Evolutionary conservation across 2,113 vertebrate species (phyloP), one percentile per base, ranked within the genome.

Genomic region (Strix aluco): DNA sequence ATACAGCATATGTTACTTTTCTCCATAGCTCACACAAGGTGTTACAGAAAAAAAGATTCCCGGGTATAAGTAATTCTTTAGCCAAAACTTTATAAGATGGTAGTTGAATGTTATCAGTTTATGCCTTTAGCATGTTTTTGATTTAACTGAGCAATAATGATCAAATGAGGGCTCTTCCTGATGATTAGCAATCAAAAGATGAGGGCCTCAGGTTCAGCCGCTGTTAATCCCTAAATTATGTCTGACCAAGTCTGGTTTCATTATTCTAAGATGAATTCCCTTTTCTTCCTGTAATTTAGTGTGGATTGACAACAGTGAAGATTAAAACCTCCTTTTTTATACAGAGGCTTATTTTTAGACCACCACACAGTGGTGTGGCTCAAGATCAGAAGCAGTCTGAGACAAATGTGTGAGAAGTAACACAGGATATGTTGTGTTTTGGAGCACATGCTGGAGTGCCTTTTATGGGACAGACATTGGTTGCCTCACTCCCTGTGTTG

Each of bases 121-220:
- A 69, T 81, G 8, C 59, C 18, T 8, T 93, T 40, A 55, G 12
- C 44, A 40, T 77, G 52, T 40, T 94, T 97, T 94, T 90, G 26
- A 90, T 94, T 96, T 95, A 96, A 81, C 51, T 59, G 32, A 83
- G 54, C 44, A 70, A 82, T 92, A 93, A 75, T 22, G 51, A 96
- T 92, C 81, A 81, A 87, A 42, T 86, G 23, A 47, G 55, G 32
- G 61, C 20, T 55, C 69, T 92, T 97, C 38, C 66, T 88, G 18
- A 73, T 92, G 58, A 97, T 95, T 80, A 96, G 38, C 78, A 94
- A 82, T 91, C 78, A 85, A 69, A 74, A 65, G 25, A 42, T 40
- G 17, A 58, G 77, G 44, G 88, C 70, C 67, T 90, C 69, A 67
- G 36, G 42, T 94, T 27, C 15, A 84, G 75, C 63, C 13, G 8